Conservation (phyloP, 1,140 invertebrate species). For the Polypedilum pembai region DNA sequence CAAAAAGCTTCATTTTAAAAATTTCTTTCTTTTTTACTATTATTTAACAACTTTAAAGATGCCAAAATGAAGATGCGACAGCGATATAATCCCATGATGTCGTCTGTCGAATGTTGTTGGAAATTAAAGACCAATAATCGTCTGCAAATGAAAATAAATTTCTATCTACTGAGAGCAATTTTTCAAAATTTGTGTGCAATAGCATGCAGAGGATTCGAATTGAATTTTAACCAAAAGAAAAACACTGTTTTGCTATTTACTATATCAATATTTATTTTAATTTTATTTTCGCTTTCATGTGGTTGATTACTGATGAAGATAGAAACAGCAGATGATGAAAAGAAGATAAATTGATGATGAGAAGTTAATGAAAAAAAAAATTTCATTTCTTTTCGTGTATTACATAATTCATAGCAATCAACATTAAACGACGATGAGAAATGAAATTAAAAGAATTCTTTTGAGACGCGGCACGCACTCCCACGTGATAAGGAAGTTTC, state of each 20-base stretch:
- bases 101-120: too few relatives aligned
- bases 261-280: constrained; percentile 15
- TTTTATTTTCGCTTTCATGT: background rate
- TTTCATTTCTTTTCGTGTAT: background rate
- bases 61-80: too few relatives aligned
- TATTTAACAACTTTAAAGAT: too few relatives aligned
- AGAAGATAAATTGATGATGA: background rate
- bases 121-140: constrained; percentile 15
- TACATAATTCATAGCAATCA: background rate
- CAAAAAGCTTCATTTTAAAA: too few relatives aligned
- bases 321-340: background rate
- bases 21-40: too few relatives aligned
- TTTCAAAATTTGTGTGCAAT: background rate
- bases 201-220: background rate
- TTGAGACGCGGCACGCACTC: background rate
- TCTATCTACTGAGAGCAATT: background rate
- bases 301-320: background rate
- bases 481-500: constrained; percentile 10
- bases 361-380: background rate
- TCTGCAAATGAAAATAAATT: constrained; percentile 5
- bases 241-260: background rate
- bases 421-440: background rate
- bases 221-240: background rate
- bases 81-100: too few relatives aligned
- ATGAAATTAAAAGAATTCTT: background rate